These are phyloP conservation scores for Thripadectes ignobilis DNA, from an alignment of 2,797 vertebrate species.

Conservation along the genomic window DNA sequence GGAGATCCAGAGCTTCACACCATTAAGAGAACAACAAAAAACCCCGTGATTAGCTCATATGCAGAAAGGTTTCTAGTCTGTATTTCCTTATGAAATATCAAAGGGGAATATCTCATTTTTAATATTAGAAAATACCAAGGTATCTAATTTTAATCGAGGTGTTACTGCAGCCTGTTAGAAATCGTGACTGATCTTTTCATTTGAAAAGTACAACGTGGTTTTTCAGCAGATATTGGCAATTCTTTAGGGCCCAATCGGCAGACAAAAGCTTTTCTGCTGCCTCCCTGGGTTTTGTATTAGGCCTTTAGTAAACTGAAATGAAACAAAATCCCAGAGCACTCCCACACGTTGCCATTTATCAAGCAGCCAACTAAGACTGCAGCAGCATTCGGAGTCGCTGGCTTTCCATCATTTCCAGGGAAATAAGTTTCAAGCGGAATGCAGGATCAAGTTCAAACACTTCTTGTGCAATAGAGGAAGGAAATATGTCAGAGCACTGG, in stretches of 20 bases:
- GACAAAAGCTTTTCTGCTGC: background rate
- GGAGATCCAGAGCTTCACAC: background rate
- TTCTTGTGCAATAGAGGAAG: background rate
- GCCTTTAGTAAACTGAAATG: slow-evolving; percentile 35
- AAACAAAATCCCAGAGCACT: slow-evolving; percentile 6
- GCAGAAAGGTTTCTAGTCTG: background rate
- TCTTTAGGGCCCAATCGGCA: slow-evolving; percentile 38
- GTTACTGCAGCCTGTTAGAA: background rate
- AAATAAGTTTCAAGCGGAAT: background rate
- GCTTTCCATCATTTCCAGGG: background rate
- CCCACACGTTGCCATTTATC: background rate
- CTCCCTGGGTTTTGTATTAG: background rate
- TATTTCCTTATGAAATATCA: background rate
- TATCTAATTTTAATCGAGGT: background rate
- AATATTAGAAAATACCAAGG: background rate
- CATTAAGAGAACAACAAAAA: background rate
- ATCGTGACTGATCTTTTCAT: background rate
- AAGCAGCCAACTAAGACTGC: background rate
- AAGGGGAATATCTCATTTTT: background rate
- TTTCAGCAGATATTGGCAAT: slow-evolving; percentile 17
- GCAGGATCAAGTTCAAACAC: background rate
- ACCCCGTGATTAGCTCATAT: background rate
- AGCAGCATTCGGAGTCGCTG: background rate
- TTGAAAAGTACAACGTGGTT: background rate
- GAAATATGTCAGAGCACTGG: background rate